Evolutionary conservation across 2,113 vertebrate genomes (phyloP).

Genomic region (Caranx melampygus): DNA sequence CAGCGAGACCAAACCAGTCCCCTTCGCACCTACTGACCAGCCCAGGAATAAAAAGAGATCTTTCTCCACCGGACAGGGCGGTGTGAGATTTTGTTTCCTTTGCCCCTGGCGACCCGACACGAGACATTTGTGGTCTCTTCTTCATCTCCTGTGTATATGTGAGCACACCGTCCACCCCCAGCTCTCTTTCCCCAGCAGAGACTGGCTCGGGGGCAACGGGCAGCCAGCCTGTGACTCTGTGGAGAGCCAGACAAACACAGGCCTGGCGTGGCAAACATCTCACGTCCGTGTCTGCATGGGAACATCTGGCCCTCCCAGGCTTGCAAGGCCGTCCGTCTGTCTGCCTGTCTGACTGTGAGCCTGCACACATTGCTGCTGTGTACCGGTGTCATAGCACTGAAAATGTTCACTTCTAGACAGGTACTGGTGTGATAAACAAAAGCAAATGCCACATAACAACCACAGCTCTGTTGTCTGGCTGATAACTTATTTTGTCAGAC

Average conservation of each 20-base stretch:
- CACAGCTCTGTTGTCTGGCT: not conserved
- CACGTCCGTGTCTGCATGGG: slow-evolving; percentile 79
- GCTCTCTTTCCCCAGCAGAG: slow-evolving; percentile 61
- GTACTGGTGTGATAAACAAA: slow-evolving; percentile 40
- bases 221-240: slow-evolving; percentile 59
- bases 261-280: slow-evolving; percentile 76
- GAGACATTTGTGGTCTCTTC: slow-evolving; percentile 61
- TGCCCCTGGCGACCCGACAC: slow-evolving; percentile 46
- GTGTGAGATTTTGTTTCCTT: slow-evolving; percentile 52
- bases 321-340: slow-evolving; percentile 55
- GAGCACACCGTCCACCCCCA: slow-evolving; percentile 37
- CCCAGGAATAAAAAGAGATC: slow-evolving; percentile 56
- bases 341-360: slow-evolving; percentile 56
- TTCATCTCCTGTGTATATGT: slow-evolving; percentile 55
- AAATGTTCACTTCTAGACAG: slow-evolving; percentile 52
- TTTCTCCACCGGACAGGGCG: slow-evolving; percentile 43
- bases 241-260: slow-evolving; percentile 76
- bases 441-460: slow-evolving; percentile 39
- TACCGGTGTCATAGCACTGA: slow-evolving; percentile 56
- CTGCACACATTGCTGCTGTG: slow-evolving; percentile 51
- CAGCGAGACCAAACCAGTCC: slow-evolving; percentile 55
- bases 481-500: not conserved
- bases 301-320: slow-evolving; percentile 75
- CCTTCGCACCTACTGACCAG: slow-evolving; percentile 48
- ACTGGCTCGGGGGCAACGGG: slow-evolving; percentile 28